Evolutionary conservation across 2,888 invertebrate genomes (phyloP).

Genomic region (Lumbricus terrestris): DNA sequence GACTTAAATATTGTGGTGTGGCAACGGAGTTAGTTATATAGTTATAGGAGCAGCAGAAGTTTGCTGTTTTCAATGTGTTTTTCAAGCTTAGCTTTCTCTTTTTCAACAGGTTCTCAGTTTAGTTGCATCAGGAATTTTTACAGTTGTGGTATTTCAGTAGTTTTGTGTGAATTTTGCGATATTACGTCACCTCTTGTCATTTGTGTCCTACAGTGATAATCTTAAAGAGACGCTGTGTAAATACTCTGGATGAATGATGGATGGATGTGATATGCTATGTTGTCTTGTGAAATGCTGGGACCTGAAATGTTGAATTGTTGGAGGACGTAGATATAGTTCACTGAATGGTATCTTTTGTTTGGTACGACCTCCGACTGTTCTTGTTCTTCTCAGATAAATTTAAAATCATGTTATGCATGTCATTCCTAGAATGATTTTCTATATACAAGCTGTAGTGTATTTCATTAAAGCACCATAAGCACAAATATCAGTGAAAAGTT

Average conservation of each 20-base stretch:
- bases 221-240: background rate
- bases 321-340: background rate
- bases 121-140: background rate
- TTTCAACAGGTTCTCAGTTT: background rate
- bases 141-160: background rate
- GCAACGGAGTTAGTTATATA: background rate
- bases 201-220: too few relatives aligned
- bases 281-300: background rate
- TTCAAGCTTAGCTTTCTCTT: background rate
- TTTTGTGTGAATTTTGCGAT: background rate
- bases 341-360: background rate
- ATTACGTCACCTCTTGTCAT: background rate
- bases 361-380: background rate
- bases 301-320: background rate
- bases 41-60: background rate
- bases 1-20: too few relatives aligned
- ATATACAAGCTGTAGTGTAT: background rate
- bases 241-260: slow-evolving; percentile 3
- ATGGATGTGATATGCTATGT: background rate
- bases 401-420: background rate
- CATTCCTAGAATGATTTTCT: too few relatives aligned
- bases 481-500: background rate
- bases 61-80: background rate
- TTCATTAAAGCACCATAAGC: background rate
- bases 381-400: background rate